Percentiles rank a stretch among this genome's conserved stretches.
Conservation (phyloP, 2,888 invertebrate species). For the Cephalotes varians region DNA sequence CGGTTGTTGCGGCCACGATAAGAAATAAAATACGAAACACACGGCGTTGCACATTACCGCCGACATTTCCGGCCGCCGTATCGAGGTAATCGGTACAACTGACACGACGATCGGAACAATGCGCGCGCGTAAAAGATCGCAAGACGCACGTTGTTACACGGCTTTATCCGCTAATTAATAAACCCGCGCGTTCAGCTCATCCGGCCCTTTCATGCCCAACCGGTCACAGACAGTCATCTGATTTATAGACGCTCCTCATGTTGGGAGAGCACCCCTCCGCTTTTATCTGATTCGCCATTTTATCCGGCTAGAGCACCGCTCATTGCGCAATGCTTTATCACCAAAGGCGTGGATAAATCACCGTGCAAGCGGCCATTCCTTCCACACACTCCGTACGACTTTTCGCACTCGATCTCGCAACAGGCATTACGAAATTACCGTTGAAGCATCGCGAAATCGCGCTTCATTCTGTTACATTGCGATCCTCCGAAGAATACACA, state of each 20-base stretch:
- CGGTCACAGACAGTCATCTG: conserved; percentile 70
- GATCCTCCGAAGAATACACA: not conserved
- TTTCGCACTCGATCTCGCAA: not conserved
- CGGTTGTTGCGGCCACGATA: conserved; percentile 8
- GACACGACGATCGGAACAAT: conserved; percentile 59
- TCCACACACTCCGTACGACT: conserved; percentile 50
- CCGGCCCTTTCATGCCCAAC: conserved; percentile 48
- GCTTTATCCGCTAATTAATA: conserved; percentile 75
- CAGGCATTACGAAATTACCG: not conserved
- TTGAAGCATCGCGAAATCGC: conserved; percentile 12
- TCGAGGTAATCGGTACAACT: conserved; percentile 44
- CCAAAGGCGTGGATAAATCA: conserved; percentile 77
- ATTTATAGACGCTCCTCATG: conserved; percentile 72
- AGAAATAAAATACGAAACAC: conserved; percentile 39
- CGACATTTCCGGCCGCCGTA: conserved; percentile 56
- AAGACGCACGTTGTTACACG: conserved; percentile 64
- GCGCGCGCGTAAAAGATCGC: conserved; percentile 51
- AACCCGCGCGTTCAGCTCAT: conserved; percentile 63
- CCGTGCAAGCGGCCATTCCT: conserved; percentile 53
- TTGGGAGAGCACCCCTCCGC: conserved; percentile 65
- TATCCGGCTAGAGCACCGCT: conserved; percentile 72
- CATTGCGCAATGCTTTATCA: conserved; percentile 80
- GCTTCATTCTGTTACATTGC: not conserved
- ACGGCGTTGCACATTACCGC: conserved; percentile 26
- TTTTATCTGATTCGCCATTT: conserved; percentile 78